Evolutionary conservation across 2,888 invertebrate species (phyloP).

Genomic region (Brenthis ino): DNA sequence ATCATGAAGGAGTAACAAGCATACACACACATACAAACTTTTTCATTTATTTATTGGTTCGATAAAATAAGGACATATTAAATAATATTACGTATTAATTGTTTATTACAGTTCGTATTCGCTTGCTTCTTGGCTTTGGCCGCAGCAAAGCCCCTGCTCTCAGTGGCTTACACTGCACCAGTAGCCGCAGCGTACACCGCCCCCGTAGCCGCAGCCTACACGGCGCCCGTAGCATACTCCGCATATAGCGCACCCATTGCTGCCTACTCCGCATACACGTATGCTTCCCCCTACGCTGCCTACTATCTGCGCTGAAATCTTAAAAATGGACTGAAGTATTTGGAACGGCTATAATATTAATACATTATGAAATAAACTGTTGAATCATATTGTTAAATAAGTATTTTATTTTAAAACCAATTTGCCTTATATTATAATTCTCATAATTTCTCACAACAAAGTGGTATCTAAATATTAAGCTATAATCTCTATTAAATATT

Average conservation of each 20-base stretch:
- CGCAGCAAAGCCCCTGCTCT: slow-evolving; percentile 63
- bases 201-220: slow-evolving; percentile 51
- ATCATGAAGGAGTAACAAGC: no score
- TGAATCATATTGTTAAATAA: slow-evolving; percentile 15
- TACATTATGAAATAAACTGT: slow-evolving; percentile 16
- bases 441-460: neutral
- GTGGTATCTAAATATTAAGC: no score
- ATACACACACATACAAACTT: neutral
- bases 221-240: slow-evolving; percentile 50
- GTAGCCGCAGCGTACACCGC: slow-evolving; percentile 49
- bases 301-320: slow-evolving; percentile 43
- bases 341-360: neutral
- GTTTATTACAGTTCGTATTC: slow-evolving; percentile 64
- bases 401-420: slow-evolving; percentile 2
- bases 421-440: neutral
- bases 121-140: slow-evolving; percentile 75
- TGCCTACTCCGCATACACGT: slow-evolving; percentile 52
- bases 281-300: slow-evolving; percentile 46
- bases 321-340: neutral
- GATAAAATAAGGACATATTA: neutral
- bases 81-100: neutral
- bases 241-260: slow-evolving; percentile 58
- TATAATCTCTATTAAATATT: no score
- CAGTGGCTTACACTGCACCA: slow-evolving; percentile 47
- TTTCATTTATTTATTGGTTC: neutral